Conservation (phyloP, 2,888 invertebrate genomes). For the Scrobipalpa atriplicella region DNA sequence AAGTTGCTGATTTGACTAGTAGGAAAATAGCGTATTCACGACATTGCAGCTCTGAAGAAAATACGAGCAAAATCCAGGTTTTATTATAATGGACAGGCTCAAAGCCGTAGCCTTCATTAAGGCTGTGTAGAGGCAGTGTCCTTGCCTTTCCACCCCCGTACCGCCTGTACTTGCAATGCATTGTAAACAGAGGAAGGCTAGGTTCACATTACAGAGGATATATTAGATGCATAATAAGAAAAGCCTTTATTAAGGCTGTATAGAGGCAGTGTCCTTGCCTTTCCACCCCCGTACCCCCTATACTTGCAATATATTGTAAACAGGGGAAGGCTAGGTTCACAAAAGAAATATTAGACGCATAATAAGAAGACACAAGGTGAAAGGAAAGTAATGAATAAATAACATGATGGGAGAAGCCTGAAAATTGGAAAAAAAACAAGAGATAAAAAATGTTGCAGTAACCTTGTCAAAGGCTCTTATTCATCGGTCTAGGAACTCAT, state of each 20-base stretch:
- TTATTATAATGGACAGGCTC: background rate
- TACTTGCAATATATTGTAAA: background rate
- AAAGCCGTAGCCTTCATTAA: conserved; percentile 1
- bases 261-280: background rate
- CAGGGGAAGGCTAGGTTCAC: background rate
- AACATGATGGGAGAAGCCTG: too few relatives aligned
- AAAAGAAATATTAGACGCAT: background rate
- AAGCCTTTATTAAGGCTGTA: too few relatives aligned
- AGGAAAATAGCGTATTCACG: too few relatives aligned
- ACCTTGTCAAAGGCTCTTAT: too few relatives aligned
- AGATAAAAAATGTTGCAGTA: too few relatives aligned
- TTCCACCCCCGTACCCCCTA: background rate
- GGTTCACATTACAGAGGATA: background rate
- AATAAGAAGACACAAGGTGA: background rate
- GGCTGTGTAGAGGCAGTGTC: background rate
- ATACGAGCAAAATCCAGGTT: conserved; percentile 1
- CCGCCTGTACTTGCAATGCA: background rate
- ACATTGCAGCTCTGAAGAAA: background rate
- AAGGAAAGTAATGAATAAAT: too few relatives aligned
- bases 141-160: background rate
- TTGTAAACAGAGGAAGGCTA: background rate
- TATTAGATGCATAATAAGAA: background rate
- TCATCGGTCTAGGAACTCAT: too few relatives aligned
- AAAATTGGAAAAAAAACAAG: too few relatives aligned
- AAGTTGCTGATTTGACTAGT: too few relatives aligned